Base-by-base conservation (phyloP, 2,888 invertebrate species). In the Phalera bucephala region DNA sequence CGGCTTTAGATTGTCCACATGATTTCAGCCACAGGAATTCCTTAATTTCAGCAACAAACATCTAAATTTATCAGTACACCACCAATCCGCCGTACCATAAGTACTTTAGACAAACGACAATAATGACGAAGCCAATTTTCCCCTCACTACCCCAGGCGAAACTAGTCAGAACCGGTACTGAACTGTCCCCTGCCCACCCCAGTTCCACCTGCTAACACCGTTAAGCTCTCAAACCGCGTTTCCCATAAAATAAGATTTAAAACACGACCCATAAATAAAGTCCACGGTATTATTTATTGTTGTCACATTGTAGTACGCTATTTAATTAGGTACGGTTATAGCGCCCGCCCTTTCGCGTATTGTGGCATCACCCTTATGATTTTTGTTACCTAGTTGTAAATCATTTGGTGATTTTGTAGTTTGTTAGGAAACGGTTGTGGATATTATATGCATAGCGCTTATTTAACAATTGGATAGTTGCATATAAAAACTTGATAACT, bases 171-270 rank as follows among this genome's bases (percentile, higher is more conserved):
- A 50, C 63, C 63, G 66, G 63, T 40, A 2, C 6, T 9, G 53
- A 26, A 17, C 15, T 19, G 31, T 36, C 43, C 56, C 50, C 40
- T 51, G 8, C 19, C 2, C 1, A 19, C 2, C 14, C 14, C 27
- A 17, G 9, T 7, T 22, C 69, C 78, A 80, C 81, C 80, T 81
- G 79, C 74, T 69, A 75, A 79, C 64, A 64, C 73, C 72, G 72
- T 73, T 82, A 80, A 83, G 78, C 78, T 67, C 63, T 49, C 51
- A 69, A 52, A 83, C 86, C 86, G 58, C 86, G 85, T 80, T 88
- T 88, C 88, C 88, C 88, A 89, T 89, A 89, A 87, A 88, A 87
- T 84, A 79, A 83, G 84, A 87, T 87, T 79, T 78, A 75, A 72
- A 77, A 74, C 76, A 64, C 59, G 73, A 30, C 61, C 62, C 70